Evolutionary conservation across 2,888 invertebrate species (phyloP), one percentile per base, ranked within the genome.

Genomic region (Priocnemis perturbator): DNA sequence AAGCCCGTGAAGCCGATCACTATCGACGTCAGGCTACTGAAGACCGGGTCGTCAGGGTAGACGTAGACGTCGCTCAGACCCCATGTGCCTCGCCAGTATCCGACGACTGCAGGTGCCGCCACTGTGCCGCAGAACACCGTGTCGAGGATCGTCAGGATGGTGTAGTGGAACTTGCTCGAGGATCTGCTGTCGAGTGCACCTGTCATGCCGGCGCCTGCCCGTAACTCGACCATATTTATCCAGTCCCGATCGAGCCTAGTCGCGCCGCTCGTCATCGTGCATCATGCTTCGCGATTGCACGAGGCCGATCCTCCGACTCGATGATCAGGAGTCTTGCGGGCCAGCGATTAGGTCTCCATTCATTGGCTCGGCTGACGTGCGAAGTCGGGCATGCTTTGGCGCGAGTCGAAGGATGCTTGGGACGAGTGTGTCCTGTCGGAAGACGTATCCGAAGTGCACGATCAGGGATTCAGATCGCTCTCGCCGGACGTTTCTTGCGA

Each of bases 61-160:
- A 96, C 91, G 87, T 95, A 93, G 61, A 93, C 86, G 85, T 93
- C 94, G 91, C 95, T 93, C 60, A 96, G 91, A 56, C 92, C 92
- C 96, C 96, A 97, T 57, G 95, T 94, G 76, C 96, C 95, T 74
- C 96, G 92, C 97, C 97, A 96, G 89, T 96, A 96, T 73, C 94
- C 93, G 67, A 97, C 95, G 59, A 96, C 95, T 65, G 94, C 93
- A 14, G 96, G 96, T 1, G 95, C 94, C 19, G 96, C 93, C 45
- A 96, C 91, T 14, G 92, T 85, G 76, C 94, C 92, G 61, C 96
- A 94, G 87, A 96, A 91, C 20, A 94, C 85, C 45, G 92, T 91
- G 89, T 96, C 96, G 73, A 96, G 90, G 77, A 93, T 87, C 72
- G 93, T 93, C 62, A 96, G 91, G 60, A 95, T 89, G 72, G 89